Percentiles rank a stretch among this genome's conserved stretches.
phyloP scores from a whole-genome alignment of 1,140 invertebrate genomes.

The Hermetia illucens region DNA sequence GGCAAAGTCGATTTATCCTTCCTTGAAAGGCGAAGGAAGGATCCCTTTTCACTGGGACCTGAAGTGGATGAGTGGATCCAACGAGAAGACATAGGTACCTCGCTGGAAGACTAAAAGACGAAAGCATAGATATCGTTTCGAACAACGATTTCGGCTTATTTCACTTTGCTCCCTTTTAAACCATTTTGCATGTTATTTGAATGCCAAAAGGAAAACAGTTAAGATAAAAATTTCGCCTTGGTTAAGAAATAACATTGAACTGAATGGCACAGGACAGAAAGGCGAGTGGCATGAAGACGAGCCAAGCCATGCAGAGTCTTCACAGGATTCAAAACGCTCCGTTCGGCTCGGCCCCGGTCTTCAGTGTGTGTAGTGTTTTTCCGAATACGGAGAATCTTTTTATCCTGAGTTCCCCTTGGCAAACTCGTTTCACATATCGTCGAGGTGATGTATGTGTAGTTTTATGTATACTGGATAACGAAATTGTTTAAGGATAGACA shows the following conservation, averaged over 20 bases:
- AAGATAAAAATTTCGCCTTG: background rate
- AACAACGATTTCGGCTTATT: background rate
- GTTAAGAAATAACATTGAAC: background rate
- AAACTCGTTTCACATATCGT: too few species aligned
- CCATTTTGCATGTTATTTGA: slow-evolving; percentile 1
- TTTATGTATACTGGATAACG: too few species aligned
- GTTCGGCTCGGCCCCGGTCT: too few species aligned
- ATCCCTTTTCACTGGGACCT: background rate
- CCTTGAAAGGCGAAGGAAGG: background rate
- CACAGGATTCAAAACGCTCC: too few species aligned
- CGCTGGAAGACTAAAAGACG: background rate
- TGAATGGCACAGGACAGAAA: too few species aligned
- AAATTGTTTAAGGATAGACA: too few species aligned
- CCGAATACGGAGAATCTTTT: too few species aligned
- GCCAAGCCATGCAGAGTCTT: too few species aligned
- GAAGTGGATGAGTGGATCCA: background rate
- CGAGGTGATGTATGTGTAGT: too few species aligned
- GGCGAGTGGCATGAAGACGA: too few species aligned
- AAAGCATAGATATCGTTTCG: background rate
- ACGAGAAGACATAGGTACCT: background rate
- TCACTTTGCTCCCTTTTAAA: slow-evolving; percentile 1
- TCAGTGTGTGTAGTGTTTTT: too few species aligned
- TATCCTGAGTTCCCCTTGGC: too few species aligned
- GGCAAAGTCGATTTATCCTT: background rate
- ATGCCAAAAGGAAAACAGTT: slow-evolving; percentile 1